Conservation (phyloP, 2,113 vertebrate species). For the Ginglymostoma cirratum region DNA sequence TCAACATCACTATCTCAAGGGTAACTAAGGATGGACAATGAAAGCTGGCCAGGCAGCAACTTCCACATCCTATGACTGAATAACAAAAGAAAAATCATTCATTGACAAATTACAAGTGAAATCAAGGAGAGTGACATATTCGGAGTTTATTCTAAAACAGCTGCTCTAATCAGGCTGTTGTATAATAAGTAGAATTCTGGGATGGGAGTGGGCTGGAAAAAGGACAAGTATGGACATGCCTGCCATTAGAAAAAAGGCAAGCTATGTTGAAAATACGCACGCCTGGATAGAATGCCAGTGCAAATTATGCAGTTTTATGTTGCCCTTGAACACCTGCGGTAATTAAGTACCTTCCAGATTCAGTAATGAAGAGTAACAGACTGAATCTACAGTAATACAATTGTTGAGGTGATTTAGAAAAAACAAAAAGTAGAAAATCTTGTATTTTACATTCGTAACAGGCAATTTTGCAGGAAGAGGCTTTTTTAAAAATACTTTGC, state of each 20-base stretch:
- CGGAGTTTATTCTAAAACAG: too few relatives aligned
- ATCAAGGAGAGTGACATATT: too few relatives aligned
- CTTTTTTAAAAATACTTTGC: background rate
- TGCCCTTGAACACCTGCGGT: background rate
- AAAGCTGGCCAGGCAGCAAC: too few relatives aligned
- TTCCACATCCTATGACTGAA: too few relatives aligned
- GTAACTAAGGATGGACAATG: too few relatives aligned
- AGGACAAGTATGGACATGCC: background rate
- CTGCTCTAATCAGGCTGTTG: too few relatives aligned
- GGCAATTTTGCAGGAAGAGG: background rate
- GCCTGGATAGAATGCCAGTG: background rate
- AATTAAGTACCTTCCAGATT: background rate
- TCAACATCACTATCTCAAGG: too few relatives aligned
- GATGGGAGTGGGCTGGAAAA: background rate
- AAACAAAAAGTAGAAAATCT: background rate
- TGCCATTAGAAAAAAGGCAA: background rate
- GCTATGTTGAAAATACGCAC: background rate
- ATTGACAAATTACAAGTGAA: too few relatives aligned
- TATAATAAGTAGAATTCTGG: too few relatives aligned
- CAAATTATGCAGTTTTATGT: background rate
- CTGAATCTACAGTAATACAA: background rate
- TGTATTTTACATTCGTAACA: background rate
- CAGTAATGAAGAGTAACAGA: background rate
- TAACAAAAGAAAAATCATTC: too few relatives aligned
- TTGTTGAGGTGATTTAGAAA: background rate